A percentile compares a stretch with the other conserved stretches of the same genome.
Evolutionary conservation across 2,113 vertebrate genomes (phyloP).

Genomic region (Lamprotornis superbus): DNA sequence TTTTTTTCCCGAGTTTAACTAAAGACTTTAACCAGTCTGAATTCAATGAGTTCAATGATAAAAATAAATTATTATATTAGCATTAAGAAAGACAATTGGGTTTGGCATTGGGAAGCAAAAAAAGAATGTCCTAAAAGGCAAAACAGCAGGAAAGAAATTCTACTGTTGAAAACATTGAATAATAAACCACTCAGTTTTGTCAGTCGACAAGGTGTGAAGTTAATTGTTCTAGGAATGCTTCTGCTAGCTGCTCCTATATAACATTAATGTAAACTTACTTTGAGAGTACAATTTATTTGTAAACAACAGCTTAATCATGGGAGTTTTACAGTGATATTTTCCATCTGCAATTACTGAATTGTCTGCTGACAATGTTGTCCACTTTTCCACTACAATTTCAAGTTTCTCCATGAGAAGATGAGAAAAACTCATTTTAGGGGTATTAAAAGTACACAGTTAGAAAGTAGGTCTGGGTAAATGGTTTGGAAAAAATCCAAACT

Average conservation of each 20-base stretch:
- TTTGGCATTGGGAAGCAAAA: not conserved
- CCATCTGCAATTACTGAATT: not conserved
- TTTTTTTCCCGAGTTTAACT: not conserved
- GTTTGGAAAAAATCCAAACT: constrained; percentile 60
- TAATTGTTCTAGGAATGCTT: not conserved
- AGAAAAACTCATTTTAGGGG: constrained; percentile 21
- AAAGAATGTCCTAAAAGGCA: not conserved
- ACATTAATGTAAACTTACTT: not conserved
- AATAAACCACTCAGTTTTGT: not conserved
- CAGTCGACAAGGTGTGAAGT: not conserved
- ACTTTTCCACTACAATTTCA: not conserved
- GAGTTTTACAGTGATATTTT: not conserved
- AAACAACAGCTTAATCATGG: not conserved
- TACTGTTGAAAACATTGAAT: not conserved
- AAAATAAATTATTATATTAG: not conserved
- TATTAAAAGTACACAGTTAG: constrained; percentile 46
- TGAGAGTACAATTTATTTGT: not conserved
- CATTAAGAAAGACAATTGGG: not conserved
- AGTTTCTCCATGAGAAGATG: not conserved
- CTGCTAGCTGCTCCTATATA: not conserved
- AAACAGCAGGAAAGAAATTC: not conserved
- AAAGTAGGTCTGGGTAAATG: constrained; percentile 64
- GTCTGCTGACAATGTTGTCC: not conserved
- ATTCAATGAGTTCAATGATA: not conserved
- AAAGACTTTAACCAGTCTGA: not conserved